phyloP scores from a whole-genome alignment of 2,888 invertebrate species.

The Bimastos eiseni region DNA sequence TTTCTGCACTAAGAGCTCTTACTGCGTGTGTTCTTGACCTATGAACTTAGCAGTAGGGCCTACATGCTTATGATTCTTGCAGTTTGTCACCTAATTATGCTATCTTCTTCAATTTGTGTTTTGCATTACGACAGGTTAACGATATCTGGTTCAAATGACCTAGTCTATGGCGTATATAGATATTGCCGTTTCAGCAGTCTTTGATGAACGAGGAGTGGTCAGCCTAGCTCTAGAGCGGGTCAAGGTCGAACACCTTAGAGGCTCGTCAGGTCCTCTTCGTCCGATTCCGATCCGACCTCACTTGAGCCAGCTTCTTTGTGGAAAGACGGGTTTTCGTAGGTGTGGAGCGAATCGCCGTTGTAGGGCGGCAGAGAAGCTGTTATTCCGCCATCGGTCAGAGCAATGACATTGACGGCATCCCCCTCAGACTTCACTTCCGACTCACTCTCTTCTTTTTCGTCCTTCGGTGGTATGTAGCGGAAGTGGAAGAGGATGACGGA shows the following conservation, averaged over 20 bases:
- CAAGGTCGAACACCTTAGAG: not conserved
- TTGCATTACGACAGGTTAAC: not conserved
- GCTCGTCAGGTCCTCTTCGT: not conserved
- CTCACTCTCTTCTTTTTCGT: not conserved
- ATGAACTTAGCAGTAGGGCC: no score
- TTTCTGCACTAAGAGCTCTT: no score
- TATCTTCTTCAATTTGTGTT: not conserved
- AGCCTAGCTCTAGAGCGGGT: not conserved
- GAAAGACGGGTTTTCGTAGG: slow-evolving; percentile 2
- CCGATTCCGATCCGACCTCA: not conserved
- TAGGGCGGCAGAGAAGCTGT: not conserved
- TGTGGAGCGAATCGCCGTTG: not conserved
- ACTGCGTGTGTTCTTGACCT: no score
- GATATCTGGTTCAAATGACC: no score
- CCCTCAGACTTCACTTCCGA: not conserved
- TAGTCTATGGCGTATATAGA: no score
- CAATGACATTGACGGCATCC: not conserved
- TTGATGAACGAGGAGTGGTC: not conserved
- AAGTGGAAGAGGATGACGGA: slow-evolving; percentile 19
- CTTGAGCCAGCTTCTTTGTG: no score
- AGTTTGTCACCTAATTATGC: no score
- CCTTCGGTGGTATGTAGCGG: slow-evolving; percentile 20
- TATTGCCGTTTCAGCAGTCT: not conserved
- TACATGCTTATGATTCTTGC: no score
- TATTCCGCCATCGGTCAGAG: not conserved